Base-by-base conservation (phyloP, 2,888 invertebrate species). In the Selenia dentaria region DNA sequence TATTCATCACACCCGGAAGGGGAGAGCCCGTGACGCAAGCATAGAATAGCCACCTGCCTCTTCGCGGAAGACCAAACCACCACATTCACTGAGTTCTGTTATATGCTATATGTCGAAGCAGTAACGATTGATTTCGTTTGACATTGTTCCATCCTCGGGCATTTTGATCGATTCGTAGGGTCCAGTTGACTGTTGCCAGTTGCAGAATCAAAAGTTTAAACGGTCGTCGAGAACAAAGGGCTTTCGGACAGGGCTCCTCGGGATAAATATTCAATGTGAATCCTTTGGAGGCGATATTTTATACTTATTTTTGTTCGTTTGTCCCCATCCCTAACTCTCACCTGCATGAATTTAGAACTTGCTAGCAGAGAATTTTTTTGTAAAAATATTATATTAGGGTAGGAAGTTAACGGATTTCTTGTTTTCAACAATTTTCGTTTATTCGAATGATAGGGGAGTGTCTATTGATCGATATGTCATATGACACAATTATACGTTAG, bases 1-100 rank as follows among this genome's bases (percentile, higher is more conserved):
- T 89, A 90, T 90, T 90, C 89, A 90, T 89, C 89, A 84, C 88
- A 89, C 90, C 89, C 90, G 90, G 90, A 90, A 90, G 89, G 89
- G 90, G 89, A 89, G 89, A 89, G 81, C 69, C 80, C 81, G 79
- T 89, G 90, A 88, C 89, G 90, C 89, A 89, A 90, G 85, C 78
- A 79, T 80, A 79, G 87, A 83, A 85, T 83, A 80, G 83, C 84
- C 84, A 82, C 79, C 79, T 76, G 79, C 70, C 64, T 46, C 59
- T 57, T 50, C 13, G 43, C 48, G 53, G 80, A 74, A 35, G 74
- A 44, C 73, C 38, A 66, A 85, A 73, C 64, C 40, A 42, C 67
- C 61, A 25, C 6, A 24, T 6, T 14, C 10, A 1, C 12, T 25
- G 11, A 48, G 26, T 44, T 20, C 33, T 25, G 53, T 57, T 63